Base-by-base conservation (phyloP, 2,888 invertebrate genomes). In the Drosophila rubida region DNA sequence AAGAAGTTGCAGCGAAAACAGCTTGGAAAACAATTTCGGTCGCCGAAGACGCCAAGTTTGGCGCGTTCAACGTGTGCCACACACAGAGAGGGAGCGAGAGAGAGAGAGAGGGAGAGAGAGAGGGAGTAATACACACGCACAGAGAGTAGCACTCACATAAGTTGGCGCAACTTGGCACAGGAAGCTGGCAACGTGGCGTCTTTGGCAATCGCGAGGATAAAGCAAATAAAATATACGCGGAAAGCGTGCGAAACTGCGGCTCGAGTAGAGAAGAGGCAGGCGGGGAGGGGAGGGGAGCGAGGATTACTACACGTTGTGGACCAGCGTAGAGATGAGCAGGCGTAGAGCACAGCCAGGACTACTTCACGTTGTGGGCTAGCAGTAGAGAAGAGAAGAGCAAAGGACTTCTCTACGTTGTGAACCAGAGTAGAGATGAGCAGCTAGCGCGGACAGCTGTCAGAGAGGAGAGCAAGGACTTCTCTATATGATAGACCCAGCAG, bases 21-120 rank as follows among this genome's bases (percentile, higher is more conserved):
- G 78, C 87, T 83, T 81, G 61, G 61, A 78, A 84, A 75, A 78
- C 72, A 75, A 75, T 87, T 87, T 86, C 54, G 69, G 67, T 44
- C 50, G 49, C 75, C 65, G 80, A 50, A 72, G 80, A 71, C 46
- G 71, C 44, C 41, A 68, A 69, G 69, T 63, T 73, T 65, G 67
- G 46, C 58, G 49, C 61, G 79, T 57, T 61, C 37, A 59, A 55
- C 55, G 55, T 60, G 51, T n/a, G 11, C 1, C 44, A 44, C 69
- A 59, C 54, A n/a, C n/a, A n/a, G n/a, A n/a, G n/a, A n/a, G n/a
- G n/a, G n/a, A n/a, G n/a, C n/a, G n/a, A n/a, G n/a, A n/a, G n/a
- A n/a, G n/a, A n/a, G n/a, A n/a, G n/a, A n/a, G n/a, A n/a, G n/a
- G n/a, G n/a, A n/a, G n/a, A n/a, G n/a, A n/a, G n/a, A n/a, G n/a